Evolutionary conservation across 2,797 vertebrate genomes (phyloP), one percentile per base, ranked within the genome.

Genomic region (Poecilia velifera): DNA sequence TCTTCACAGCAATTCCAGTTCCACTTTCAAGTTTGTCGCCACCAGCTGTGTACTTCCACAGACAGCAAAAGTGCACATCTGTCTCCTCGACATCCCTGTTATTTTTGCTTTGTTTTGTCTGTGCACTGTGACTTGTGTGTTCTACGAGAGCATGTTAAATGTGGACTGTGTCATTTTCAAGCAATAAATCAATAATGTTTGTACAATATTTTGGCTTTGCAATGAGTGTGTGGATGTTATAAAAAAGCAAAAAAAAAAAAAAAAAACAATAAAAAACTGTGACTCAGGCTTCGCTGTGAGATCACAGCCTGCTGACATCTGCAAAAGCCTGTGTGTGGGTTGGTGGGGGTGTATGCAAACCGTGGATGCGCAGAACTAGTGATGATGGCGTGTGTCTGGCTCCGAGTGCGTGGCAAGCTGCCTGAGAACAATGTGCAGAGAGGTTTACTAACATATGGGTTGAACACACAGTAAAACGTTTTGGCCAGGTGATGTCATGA

Each of bases 331-430:
- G 68, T 31, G 43, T 9, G 64, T 41, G 49, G 28, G 43, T 31
- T 13, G 45, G 22, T 3, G 28, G 28, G 3, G 6, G 86, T 83
- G 83, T 89, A 87, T 86, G 86, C 34, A 78, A 84, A 74, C 8
- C 6, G 49, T 68, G 72, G 64, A 80, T 28, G 55, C 79, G 90
- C 88, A 91, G 86, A 92, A 91, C 89, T 78, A 82, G 70, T 88
- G 84, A 92, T 95, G 94, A 95, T 93, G 92, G 90, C 81, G 92
- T 89, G 89, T n/a, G 83, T 91, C 93, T 94, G 92, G 92, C 88
- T 45, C 43, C 12, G 79, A 73, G 90, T 89, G 79, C 76, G 39
- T 84, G 91, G 90, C 84, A 79, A 84, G 84, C 82, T 82, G 88
- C 90, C 91, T 92, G 89, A 90, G 84, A 94, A 89, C 87, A 91